Percentiles rank a stretch among this genome's conserved stretches.
These are phyloP conservation scores for Micromys minutus DNA, from an alignment of 2,113 vertebrate species.

Conservation along the genomic window DNA sequence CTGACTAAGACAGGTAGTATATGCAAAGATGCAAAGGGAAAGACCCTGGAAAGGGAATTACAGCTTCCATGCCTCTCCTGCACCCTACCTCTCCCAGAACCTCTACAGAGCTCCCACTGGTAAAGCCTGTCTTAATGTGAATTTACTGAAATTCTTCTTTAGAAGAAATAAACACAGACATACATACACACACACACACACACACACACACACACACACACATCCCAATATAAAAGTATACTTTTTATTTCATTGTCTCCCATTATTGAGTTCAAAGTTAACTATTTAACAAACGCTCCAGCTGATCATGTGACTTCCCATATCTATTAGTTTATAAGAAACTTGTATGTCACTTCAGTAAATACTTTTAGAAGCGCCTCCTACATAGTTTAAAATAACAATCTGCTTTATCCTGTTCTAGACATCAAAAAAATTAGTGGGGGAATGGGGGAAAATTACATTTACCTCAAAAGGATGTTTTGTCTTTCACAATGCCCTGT, in stretches of 20 bases:
- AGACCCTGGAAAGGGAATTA: neutral
- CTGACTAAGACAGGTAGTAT: too few relatives aligned
- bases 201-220: neutral
- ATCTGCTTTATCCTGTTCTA: slow-evolving; percentile 1
- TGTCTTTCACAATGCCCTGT: neutral
- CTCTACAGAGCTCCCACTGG: neutral
- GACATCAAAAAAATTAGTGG: neutral
- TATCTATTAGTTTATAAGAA: slow-evolving; percentile 26
- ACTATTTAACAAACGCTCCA: slow-evolving; percentile 3
- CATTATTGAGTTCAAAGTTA: slow-evolving; percentile 22
- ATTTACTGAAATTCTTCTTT: slow-evolving; percentile 7
- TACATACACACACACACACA: too few relatives aligned
- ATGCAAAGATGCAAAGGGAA: neutral
- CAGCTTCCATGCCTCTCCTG: neutral
- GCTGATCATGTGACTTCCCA: slow-evolving; percentile 6
- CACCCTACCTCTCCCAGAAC: accelerated
- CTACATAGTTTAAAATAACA: slow-evolving; percentile 1
- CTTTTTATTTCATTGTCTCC: slow-evolving; percentile 25
- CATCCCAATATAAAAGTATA: neutral
- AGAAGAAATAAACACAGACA: neutral
- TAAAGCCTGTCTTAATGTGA: neutral
- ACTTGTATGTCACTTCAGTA: neutral
- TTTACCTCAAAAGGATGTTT: neutral
- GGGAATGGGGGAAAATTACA: too few relatives aligned
- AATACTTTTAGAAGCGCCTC: slow-evolving; percentile 30